These are phyloP conservation scores for Meta bourneti DNA, from an alignment of 2,888 invertebrate genomes.

Conservation along the genomic window DNA sequence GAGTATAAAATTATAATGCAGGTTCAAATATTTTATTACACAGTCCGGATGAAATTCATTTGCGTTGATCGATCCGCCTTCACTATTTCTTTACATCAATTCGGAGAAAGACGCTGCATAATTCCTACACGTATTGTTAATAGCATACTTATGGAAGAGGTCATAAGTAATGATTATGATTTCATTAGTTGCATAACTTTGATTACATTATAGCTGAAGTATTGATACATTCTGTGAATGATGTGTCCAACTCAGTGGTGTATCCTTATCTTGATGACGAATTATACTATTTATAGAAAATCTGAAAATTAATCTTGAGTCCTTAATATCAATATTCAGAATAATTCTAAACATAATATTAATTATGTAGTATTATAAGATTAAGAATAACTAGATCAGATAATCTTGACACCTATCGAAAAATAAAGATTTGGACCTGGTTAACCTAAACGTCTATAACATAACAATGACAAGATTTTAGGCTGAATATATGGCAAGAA, in stretches of 20 bases:
- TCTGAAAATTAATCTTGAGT: too few relatives aligned
- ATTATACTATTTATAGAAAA: too few relatives aligned
- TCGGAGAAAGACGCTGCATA: neutral
- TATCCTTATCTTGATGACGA: neutral
- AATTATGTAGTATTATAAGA: too few relatives aligned
- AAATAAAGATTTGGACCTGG: too few relatives aligned
- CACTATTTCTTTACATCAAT: neutral
- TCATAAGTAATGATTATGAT: neutral
- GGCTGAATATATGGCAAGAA: too few relatives aligned
- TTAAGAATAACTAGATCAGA: too few relatives aligned
- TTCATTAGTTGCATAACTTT: neutral
- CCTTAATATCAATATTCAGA: too few relatives aligned
- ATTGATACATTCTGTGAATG: neutral
- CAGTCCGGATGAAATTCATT: constrained; percentile 25
- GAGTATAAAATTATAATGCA: constrained; percentile 38
- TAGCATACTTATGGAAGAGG: constrained; percentile 15
- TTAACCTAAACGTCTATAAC: too few relatives aligned
- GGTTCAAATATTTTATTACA: constrained; percentile 40
- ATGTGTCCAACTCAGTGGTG: neutral
- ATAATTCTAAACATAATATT: too few relatives aligned
- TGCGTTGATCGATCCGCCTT: constrained; percentile 10
- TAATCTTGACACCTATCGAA: too few relatives aligned
- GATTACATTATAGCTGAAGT: neutral
- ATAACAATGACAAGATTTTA: too few relatives aligned
- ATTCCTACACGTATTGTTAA: neutral